Conservation (phyloP, 2,888 invertebrate species). For the Drosophila neotestacea region DNA sequence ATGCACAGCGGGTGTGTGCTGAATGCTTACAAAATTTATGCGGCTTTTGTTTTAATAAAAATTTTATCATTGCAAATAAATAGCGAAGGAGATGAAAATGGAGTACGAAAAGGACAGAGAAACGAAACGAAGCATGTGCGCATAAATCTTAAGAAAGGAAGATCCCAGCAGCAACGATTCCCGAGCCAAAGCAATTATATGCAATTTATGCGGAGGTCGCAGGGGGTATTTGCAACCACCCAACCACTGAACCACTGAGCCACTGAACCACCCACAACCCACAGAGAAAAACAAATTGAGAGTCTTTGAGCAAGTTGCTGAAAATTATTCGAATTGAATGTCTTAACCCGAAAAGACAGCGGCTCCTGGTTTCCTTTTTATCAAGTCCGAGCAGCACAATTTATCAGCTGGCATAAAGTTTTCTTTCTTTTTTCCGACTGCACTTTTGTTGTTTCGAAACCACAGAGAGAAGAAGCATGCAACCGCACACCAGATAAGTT, state of each 20-base stretch:
- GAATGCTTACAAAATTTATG: constrained; percentile 67
- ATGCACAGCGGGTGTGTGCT: constrained; percentile 52
- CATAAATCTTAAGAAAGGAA: constrained; percentile 67
- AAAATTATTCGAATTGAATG: constrained; percentile 77
- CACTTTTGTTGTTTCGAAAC: constrained; percentile 39
- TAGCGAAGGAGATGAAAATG: constrained; percentile 35
- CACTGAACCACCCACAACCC: constrained; percentile 19
- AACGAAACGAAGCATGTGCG: constrained; percentile 68
- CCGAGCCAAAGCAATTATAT: constrained; percentile 81
- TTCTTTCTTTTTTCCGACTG: constrained; percentile 49
- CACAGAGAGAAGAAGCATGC: constrained; percentile 3
- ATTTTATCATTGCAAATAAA: constrained; percentile 78
- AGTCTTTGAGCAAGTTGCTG: constrained; percentile 53
- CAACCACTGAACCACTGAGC: constrained; percentile 3
- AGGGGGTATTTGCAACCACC: constrained; percentile 5
- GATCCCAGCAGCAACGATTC: neutral
- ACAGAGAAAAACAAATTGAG: constrained; percentile 48
- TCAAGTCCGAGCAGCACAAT: constrained; percentile 75
- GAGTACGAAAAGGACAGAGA: constrained; percentile 8
- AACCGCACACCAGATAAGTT: constrained; percentile 67
- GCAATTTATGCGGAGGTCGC: constrained; percentile 81
- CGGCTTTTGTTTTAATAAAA: constrained; percentile 81
- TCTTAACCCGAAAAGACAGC: constrained; percentile 62
- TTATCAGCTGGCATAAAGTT: constrained; percentile 79
- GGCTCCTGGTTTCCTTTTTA: constrained; percentile 61